Evolutionary conservation across 2,888 invertebrate species (phyloP).

Genomic region (Cerastoderma edule): DNA sequence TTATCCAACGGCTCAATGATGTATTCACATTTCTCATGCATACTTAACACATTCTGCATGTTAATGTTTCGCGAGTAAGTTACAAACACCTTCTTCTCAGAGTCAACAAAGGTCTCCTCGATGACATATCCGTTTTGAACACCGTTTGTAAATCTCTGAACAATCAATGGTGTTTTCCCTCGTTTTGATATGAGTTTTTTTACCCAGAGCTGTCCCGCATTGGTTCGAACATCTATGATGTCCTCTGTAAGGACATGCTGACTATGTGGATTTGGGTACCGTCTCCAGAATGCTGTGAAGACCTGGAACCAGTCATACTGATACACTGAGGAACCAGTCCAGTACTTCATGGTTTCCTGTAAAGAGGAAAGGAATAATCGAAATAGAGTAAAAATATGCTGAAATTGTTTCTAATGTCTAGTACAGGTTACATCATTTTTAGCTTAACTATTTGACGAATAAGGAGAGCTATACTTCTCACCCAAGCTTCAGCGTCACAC

Average conservation of each 20-base stretch:
- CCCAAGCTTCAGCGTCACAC: too few relatives aligned
- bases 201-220: constrained; percentile 34
- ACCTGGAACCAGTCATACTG: constrained; percentile 46
- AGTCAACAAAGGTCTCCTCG: constrained; percentile 54
- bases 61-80: constrained; percentile 60
- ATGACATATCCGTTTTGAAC: constrained; percentile 35
- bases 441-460: too few relatives aligned
- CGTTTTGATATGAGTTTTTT: constrained; percentile 49
- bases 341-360: constrained; percentile 25
- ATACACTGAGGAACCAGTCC: constrained; percentile 20
- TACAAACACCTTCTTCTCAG: constrained; percentile 32
- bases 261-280: constrained; percentile 58
- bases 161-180: constrained; percentile 46
- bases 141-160: constrained; percentile 61
- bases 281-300: constrained; percentile 48
- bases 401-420: too few relatives aligned
- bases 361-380: background rate
- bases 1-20: background rate
- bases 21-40: constrained; percentile 49
- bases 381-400: too few relatives aligned
- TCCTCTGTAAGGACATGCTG: constrained; percentile 56
- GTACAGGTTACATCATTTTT: too few relatives aligned
- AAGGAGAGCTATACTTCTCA: too few relatives aligned
- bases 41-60: constrained; percentile 40
- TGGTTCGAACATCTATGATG: constrained; percentile 33